Evolutionary conservation across 2,888 invertebrate species (phyloP), one percentile per base, ranked within the genome.

Genomic region (Cyaniris semiargus): DNA sequence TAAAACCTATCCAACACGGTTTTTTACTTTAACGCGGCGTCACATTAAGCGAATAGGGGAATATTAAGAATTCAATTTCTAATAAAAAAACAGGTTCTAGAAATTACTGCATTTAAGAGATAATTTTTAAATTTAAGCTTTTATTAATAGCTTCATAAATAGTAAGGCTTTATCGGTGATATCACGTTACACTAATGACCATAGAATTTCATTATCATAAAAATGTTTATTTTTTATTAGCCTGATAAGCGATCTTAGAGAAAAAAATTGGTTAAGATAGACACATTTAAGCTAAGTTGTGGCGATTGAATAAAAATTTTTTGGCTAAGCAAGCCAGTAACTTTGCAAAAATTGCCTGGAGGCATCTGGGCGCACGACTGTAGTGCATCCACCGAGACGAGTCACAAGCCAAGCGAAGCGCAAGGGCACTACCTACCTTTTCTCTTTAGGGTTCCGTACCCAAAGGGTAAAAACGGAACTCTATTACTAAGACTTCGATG

Each of bases 111-210:
- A 66, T 15, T 18, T 5, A 53, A 53, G 1, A 53, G 66, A 66
- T 66, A 66, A 31, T 27, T 15, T 15, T 27, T 18, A 27, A 66
- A 27, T 66, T 31, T 27, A 66, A 66, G 66, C 66, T 66, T 31
- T 66, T 27, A 66, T 66, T 66, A 66, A 66, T 66, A 66, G 66
- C 66, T 66, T 66, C 66, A 66, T 66, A 66, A 66, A 66, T 66
- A 66, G 66, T 31, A 66, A 60, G 4, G 13, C 15, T 31, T 27
- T 31, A 66, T 31, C 66, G 27, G 66, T 1, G 15, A 48, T 53
- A 53, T 5, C 53, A 53, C 15, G 15, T 31, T 66, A 60, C 15
- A 66, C 66, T 66, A 66, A 66, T 66, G 66, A 66, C 66, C 66
- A 18, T 31, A 66, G 66, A 60, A 60, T 18, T 66, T 66, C 27